Percentiles rank a stretch among this genome's conserved stretches.
Conservation (phyloP, 2,888 invertebrate genomes). For the Macaria notata region DNA sequence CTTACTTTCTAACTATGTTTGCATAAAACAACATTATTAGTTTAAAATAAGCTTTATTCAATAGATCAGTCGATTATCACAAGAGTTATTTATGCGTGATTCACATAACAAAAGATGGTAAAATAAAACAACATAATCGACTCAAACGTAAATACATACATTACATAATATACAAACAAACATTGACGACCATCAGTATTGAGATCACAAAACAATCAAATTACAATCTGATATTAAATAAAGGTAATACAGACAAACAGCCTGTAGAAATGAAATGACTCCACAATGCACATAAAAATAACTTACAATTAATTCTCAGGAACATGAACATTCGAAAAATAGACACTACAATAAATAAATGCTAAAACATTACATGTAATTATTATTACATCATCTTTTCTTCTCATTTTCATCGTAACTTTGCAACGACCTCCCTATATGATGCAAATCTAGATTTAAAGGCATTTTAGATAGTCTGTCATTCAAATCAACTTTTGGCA, state of each 20-base stretch:
- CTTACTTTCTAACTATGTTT: neutral
- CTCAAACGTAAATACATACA: neutral
- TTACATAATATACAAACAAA: no score
- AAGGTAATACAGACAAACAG: no score
- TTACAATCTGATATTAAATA: no score
- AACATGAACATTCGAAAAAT: conserved; percentile 22
- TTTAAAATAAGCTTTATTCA: conserved; percentile 28
- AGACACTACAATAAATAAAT: conserved; percentile 38
- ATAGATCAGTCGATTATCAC: conserved; percentile 35
- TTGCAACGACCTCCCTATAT: conserved; percentile 62
- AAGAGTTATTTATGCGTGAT: conserved; percentile 24
- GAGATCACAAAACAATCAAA: no score
- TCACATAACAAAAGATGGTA: conserved; percentile 7
- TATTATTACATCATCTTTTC: conserved; percentile 35
- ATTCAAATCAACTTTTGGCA: conserved; percentile 52
- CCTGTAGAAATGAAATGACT: no score
- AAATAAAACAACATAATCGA: conserved; percentile 10
- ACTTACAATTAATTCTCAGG: neutral
- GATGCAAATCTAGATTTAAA: conserved; percentile 47
- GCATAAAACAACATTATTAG: conserved; percentile 2
- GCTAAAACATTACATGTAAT: conserved; percentile 12
- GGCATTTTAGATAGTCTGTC: conserved; percentile 50
- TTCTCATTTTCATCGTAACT: conserved; percentile 49
- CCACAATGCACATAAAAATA: no score
- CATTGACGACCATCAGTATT: no score